Evolutionary conservation across 2,113 vertebrate species (phyloP), one percentile per base, ranked within the genome.

Genomic region (Planiliza haematocheilus): DNA sequence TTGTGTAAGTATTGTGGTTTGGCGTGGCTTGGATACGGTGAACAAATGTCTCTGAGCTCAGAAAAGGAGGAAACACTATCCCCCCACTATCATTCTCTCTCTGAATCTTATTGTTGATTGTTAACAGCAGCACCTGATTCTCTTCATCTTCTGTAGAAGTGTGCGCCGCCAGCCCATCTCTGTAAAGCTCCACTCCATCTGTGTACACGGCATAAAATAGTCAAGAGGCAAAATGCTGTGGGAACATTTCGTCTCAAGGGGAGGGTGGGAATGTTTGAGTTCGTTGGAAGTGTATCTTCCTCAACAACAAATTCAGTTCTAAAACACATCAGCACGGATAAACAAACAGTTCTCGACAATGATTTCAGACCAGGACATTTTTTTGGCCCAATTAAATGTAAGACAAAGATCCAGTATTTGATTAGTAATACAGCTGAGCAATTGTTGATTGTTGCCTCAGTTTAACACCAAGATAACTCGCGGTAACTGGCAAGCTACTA

Each of bases 191-290:
- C 37, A 46, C 18, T 18, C 49, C 63, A 70, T 67, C 62, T 60
- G 55, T 65, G 57, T 20, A 60, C 46, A 34, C 53, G 50, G 51
- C 21, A 36, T 50, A 56, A 71, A 79, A 80, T 39, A 7, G 57
- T 39, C 38, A 41, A 56, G 71, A 76, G 45, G 48, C 58, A 75
- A 30, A 81, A 77, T 43, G 57, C 48, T 77, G 49, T 73, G 80
- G 74, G 83, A 83, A 89, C 77, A 88, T 77, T 74, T 53, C 51
- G 53, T 78, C 83, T 85, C 72, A 46, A 10, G 55, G 64, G 61
- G 77, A 46, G 14, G 63, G 52, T 63, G 39, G 45, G 49, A 7
- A 53, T 50, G 62, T 58, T 61, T 55, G 55, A 69, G 11, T 52
- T 18, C 53, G 14, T 46, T 38, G 38, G n/a, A 81, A 59, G 16